Evolutionary conservation across 2,113 vertebrate genomes (phyloP), one percentile per base, ranked within the genome.

Genomic region (Thunnus maccoyii): DNA sequence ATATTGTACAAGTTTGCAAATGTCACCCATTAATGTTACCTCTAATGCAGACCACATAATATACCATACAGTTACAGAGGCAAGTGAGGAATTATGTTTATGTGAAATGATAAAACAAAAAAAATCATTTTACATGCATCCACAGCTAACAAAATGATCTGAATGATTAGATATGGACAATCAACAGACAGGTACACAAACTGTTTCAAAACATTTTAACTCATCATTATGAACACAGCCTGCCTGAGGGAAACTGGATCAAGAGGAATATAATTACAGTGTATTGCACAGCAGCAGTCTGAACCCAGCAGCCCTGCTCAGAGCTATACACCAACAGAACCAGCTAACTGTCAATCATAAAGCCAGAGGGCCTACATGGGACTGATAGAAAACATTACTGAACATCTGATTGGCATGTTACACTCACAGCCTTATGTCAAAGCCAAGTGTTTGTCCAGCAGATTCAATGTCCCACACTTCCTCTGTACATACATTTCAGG

Each of bases 201-300:
- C 11, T 1, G 3, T 44, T 52, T 44, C 16, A 10, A 50, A 67
- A 36, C 3, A 54, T 46, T 65, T 32, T 7, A 52, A 67, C 17
- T 52, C 15, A 41, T 1, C 17, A 3, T 32, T 16, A n/a, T 47
- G 48, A 55, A 18, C 36, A 62, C 20, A 80, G 20, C 10, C 58
- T 5, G n/a, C 17, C 4, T 15, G 20, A 71, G 60, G 27, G 17
- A n/a, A 55, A 32, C 3, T 15, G 9, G 17, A 62, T 36, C 2
- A 20, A n/a, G 57, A 64, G 73, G 84, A 86, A 78, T 86, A 73
- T 73, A 52, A 47, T 25, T 46, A 47, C 3, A 22, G 27, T 22
- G 36, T 18, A 8, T 3, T 12, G 18, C 44, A 61, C n/a, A 48
- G 32, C 4, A 1, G 30, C 30, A n/a, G 30, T 20, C 67, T 74